These are phyloP conservation scores for Erpetoichthys calabaricus DNA, from an alignment of 2,797 vertebrate genomes.

Conservation along the genomic window DNA sequence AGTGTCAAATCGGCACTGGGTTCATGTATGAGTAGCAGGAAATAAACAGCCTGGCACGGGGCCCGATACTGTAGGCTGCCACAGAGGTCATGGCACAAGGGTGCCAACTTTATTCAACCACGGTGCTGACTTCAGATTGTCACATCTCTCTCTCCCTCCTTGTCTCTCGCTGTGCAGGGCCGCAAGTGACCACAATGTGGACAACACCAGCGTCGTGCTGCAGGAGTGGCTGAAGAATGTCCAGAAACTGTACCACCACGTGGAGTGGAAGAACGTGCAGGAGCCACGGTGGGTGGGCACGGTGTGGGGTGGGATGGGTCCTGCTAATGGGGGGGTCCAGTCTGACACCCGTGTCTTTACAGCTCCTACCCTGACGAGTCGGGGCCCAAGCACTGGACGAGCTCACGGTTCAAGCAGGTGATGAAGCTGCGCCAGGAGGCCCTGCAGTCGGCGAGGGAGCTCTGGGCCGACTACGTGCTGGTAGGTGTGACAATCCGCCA, in stretches of 20 bases:
- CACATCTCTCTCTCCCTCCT: too few relatives aligned
- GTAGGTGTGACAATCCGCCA: conserved; percentile 36
- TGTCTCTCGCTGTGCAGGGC: too few relatives aligned
- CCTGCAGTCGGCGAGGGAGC: conserved; percentile 69
- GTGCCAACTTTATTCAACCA: too few relatives aligned
- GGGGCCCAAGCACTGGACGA: conserved; percentile 88
- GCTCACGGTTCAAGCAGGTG: conserved; percentile 76
- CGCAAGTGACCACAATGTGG: conserved; percentile 80
- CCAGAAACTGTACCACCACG: conserved; percentile 71
- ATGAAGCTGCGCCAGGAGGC: conserved; percentile 90
- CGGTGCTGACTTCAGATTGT: too few relatives aligned
- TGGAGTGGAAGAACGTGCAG: conserved; percentile 90
- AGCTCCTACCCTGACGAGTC: conserved; percentile 86
- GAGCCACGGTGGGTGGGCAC: conserved; percentile 62
- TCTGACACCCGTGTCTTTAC: background rate
- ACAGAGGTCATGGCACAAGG: too few relatives aligned
- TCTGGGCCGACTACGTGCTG: conserved; percentile 90
- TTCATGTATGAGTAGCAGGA: too few relatives aligned
- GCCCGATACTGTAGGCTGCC: too few relatives aligned
- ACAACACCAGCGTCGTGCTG: conserved; percentile 82
- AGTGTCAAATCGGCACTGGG: too few relatives aligned
- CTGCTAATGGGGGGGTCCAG: background rate
- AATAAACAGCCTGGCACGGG: too few relatives aligned
- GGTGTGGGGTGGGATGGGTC: too few relatives aligned
- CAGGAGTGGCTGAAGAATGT: conserved; percentile 79